Evolutionary conservation across 2,888 invertebrate species (phyloP), one percentile per base, ranked within the genome.

Genomic region (Cephus pygmeus): DNA sequence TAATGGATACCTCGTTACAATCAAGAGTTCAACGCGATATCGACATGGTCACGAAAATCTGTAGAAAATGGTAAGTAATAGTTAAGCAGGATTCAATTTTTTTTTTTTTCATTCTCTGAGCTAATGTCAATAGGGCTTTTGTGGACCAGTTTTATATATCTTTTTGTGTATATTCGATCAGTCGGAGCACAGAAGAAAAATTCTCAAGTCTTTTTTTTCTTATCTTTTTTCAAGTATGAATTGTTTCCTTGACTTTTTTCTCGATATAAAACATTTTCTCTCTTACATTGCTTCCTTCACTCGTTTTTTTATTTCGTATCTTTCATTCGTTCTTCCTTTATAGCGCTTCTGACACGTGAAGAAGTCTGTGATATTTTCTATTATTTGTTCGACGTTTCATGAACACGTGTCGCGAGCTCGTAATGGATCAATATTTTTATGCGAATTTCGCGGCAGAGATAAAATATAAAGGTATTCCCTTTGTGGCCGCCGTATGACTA

Each of bases 221-320:
- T 56, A 23, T 56, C 56, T 23, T 23, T 9, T 56, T 56, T 56
- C 56, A 73, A 40, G 33, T 75, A 73, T 69, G 69, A 34, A 78
- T 69, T 78, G 15, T 69, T 40, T 76, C 36, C 75, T 75, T 69
- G 15, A 35, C 73, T 23, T 73, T 76, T 31, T 73, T 36, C 74
- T 40, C 15, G 0, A 56, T 56, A 23, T 56, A 81, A 76, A 81
- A 71, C 71, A 79, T 79, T 33, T 36, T 69, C 34, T 71, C 73
- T 23, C 56, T 69, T 33, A 0, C n/a, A 23, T 36, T 30, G 34
- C 31, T 71, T 71, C 12, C 35, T 35, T 76, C 75, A n/a, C 69
- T 40, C 76, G 56, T 69, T 69, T 75, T 76, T 15, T 76, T 56
- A 78, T 34, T 78, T 74, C 75, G 12, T 69, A 34, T 76, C 36